phyloP scores from a whole-genome alignment of 2,113 vertebrate species.

The Puma concolor region DNA sequence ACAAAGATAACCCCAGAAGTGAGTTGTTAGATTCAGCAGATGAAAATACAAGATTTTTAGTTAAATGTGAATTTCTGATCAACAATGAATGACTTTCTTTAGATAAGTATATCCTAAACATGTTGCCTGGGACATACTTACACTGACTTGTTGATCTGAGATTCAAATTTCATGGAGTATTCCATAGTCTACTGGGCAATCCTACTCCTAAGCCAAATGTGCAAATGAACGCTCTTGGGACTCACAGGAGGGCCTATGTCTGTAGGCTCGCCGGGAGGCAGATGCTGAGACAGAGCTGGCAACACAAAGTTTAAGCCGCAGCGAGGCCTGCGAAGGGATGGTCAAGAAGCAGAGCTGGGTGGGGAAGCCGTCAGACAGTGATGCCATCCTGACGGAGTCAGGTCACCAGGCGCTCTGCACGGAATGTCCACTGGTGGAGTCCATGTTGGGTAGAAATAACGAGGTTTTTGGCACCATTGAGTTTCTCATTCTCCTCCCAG shows the following conservation, averaged over 20 bases:
- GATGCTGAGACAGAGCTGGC: neutral
- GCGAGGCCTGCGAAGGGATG: neutral
- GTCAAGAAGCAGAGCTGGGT: neutral
- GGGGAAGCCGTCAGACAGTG: accelerated
- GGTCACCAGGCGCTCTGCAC: neutral
- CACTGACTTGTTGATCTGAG: neutral
- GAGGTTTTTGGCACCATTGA: neutral
- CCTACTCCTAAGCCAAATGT: neutral
- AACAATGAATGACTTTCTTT: neutral
- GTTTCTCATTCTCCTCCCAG: neutral
- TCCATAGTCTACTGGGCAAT: neutral
- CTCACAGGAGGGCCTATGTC: neutral
- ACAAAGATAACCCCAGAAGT: neutral
- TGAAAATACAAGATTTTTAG: neutral
- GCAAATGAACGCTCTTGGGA: neutral
- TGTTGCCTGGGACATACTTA: neutral
- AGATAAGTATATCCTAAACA: neutral
- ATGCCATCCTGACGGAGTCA: accelerated
- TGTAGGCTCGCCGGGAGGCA: neutral
- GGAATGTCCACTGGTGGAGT: no score
- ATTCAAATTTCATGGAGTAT: neutral
- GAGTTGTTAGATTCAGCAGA: neutral
- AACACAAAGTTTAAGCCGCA: neutral
- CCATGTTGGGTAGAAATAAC: neutral
- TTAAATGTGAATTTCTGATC: neutral